These are phyloP conservation scores for Lepus townsendii DNA, from an alignment of 2,797 vertebrate genomes.

Conservation along the genomic window DNA sequence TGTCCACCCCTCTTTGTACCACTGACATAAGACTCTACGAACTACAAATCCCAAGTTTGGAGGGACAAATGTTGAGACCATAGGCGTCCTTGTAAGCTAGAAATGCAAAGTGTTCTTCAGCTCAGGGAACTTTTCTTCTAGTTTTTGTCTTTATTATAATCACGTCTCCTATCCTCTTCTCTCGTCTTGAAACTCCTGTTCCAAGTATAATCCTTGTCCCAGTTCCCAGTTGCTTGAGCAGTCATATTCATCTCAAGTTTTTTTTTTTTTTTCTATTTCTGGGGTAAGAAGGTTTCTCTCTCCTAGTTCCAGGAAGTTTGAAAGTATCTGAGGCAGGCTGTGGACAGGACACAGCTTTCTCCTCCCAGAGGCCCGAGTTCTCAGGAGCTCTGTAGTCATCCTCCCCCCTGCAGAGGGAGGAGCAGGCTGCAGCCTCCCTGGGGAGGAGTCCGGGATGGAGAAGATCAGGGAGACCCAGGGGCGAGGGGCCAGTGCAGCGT, in stretches of 20 bases:
- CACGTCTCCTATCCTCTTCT: background rate
- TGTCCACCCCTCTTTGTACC: too few species aligned
- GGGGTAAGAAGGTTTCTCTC: background rate
- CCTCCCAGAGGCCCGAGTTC: background rate
- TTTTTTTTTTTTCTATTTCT: background rate
- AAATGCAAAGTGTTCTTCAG: background rate
- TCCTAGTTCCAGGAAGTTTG: background rate
- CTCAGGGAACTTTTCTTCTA: background rate
- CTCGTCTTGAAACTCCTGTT: background rate
- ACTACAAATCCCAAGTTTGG: too few species aligned
- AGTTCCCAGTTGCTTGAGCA: background rate
- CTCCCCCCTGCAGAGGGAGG: background rate
- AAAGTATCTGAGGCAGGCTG: background rate
- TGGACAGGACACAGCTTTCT: background rate
- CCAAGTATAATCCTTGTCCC: background rate
- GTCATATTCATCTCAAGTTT: background rate
- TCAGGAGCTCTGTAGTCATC: background rate
- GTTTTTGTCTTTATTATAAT: background rate
- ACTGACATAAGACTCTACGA: too few species aligned
- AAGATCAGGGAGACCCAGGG: background rate
- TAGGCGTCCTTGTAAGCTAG: background rate
- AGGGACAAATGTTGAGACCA: too few species aligned
- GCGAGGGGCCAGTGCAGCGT: background rate
- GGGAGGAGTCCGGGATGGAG: background rate
- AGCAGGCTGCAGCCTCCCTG: background rate